Base-by-base conservation (phyloP, 2,888 invertebrate genomes). In the Andrena flavipes region DNA sequence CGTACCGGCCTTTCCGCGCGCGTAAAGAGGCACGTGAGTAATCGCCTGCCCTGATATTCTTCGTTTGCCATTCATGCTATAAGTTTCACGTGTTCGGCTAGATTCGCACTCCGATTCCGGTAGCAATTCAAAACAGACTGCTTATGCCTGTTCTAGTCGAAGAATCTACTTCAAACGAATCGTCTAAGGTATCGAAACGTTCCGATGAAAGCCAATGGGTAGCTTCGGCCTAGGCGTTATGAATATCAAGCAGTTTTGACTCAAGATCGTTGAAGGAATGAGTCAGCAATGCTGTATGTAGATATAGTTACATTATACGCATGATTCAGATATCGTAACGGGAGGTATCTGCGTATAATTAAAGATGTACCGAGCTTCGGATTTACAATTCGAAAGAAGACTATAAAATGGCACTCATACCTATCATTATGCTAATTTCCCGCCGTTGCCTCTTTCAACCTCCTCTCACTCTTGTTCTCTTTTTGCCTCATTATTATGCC, bases 381-480 rank as follows among this genome's bases (percentile, higher is more conserved):
- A 68, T 33, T 56, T 13, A 33, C 64, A 26, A 63, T 68, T 49
- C 62, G 69, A 62, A 23, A 68, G 35, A 62, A 33, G 51, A 29
- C 59, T 48, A 20, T 75, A 68, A 68, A n/a, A 51, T 51, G 48
- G 42, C 75, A 65, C 67, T 68, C 42, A 54, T 56, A 67, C 76
- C 76, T 76, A 59, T 76, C 51, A 76, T 76, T 76, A 76, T 76
- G 69, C 42, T 76, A 76, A 69, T 76, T 59, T 16, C 63, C 33
- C 33, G 4, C 26, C 30, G 69, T 59, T 29, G 13, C 33, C 29
- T 29, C 33, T 29, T 48, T 23, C 16, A 13, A 16, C 23, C 13
- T 26, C 13, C 30, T 59, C 59, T 59, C 65, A n/a, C 42, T 51
- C 69, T 20, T 20, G 23, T 69, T 56, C 67, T 35, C 67, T 30